Conservation (phyloP, 2,113 vertebrate genomes). For the Syrrhaptes paradoxus region DNA sequence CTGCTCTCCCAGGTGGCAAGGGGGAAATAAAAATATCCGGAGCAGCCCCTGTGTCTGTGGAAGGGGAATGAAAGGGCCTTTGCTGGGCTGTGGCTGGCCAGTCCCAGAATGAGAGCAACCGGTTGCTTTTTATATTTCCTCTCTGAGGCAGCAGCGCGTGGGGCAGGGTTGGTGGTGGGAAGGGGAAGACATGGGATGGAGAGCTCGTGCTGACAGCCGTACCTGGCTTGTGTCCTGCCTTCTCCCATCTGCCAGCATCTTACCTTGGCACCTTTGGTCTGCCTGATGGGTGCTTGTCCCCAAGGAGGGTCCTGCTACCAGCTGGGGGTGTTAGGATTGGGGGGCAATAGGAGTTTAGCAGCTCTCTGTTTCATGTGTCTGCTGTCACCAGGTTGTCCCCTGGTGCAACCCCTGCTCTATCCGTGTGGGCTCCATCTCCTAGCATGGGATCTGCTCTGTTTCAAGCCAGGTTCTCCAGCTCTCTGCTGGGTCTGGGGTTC, state of each 20-base stretch:
- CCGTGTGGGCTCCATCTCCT: background rate
- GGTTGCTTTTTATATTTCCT: slow-evolving; percentile 50
- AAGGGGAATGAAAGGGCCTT: slow-evolving; percentile 52
- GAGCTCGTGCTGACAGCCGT: rapidly evolving
- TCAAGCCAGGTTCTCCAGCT: background rate
- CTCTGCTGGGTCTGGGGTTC: background rate
- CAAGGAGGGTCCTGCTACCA: background rate
- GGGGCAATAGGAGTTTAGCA: background rate
- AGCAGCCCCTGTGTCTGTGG: slow-evolving; percentile 33
- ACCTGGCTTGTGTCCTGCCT: background rate
- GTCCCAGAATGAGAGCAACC: background rate
- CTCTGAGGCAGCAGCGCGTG: background rate
- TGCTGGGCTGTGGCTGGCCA: background rate
- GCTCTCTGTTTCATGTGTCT: background rate
- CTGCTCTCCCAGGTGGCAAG: background rate
- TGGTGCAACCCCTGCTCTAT: background rate
- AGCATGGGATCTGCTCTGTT: background rate
- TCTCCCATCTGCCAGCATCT: background rate
- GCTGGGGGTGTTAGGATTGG: background rate
- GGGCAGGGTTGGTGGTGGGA: background rate
- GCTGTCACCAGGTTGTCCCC: background rate
- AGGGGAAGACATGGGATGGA: background rate
- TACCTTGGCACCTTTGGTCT: background rate
- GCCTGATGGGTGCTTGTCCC: background rate
- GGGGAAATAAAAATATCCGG: slow-evolving; percentile 52